Base-by-base conservation (phyloP, 2,113 vertebrate genomes). In the Sorex araneus region DNA sequence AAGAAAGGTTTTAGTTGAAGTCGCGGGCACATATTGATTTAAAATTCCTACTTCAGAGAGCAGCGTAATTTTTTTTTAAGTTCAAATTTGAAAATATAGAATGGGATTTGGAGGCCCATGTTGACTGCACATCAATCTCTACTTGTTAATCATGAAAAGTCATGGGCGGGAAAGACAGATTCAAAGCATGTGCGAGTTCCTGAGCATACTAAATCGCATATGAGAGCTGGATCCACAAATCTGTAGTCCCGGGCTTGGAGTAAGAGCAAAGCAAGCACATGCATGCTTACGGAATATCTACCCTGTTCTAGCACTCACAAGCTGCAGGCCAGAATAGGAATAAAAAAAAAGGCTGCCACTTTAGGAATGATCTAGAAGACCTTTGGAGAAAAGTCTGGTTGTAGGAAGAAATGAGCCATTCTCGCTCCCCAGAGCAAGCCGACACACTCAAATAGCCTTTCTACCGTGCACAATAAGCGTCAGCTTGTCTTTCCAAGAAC, bases 401-500 rank as follows among this genome's bases (percentile, higher is more conserved):
- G 13, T 86, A 82, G 89, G 89, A 97, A 95, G 86, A 81, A 94
- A 94, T 92, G 40, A 90, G 45, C 76, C 92, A 77, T 36, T 86
- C 47, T 94, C 92, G n/a, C 71, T 96, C 80, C 54, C 64, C 32
- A 88, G 67, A 91, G 30, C 15, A 92, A 71, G 88, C 64, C 96
- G 93, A 89, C 84, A 95, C 69, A 79, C 96, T 97, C 66, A 94
- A 79, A 95, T 86, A 67, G 69, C 84, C 36, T 95, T 89, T 87
- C 32, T 45, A 4, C 67, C 1, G 3, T 85, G 76, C 89, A 77
- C 18, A 66, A 76, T 89, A 91, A 94, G 75, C 47, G 32, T 93
- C 79, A 47, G 47, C 30, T 97, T 97, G 87, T 96, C 92, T 97
- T 97, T 95, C 92, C 81, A 93, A 96, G 84, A 97, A 96, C 93